These are phyloP conservation scores for Elachura formosa DNA, from an alignment of 2,113 vertebrate genomes.

Conservation along the genomic window DNA sequence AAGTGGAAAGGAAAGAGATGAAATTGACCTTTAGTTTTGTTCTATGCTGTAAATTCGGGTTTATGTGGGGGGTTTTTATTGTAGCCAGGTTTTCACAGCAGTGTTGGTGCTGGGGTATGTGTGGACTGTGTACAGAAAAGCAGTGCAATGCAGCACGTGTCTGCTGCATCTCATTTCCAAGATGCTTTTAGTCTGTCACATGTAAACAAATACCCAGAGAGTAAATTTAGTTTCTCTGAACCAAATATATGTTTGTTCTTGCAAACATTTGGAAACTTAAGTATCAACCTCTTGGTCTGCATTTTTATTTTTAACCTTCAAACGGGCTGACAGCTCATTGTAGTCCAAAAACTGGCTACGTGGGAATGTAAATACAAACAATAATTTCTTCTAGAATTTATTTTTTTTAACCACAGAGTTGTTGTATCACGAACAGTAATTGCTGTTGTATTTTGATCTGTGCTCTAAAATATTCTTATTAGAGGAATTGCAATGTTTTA, in stretches of 20 bases:
- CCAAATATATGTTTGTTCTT: background rate
- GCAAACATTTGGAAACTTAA: background rate
- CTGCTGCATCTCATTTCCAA: background rate
- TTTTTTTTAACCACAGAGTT: background rate
- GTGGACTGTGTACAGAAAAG: background rate
- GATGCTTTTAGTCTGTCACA: background rate
- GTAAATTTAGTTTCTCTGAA: background rate
- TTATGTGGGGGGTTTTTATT: background rate
- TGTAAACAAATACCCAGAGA: constrained; percentile 12
- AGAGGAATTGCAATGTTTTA: constrained; percentile 45
- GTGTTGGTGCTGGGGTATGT: background rate
- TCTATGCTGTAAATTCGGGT: background rate
- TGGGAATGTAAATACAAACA: constrained; percentile 1
- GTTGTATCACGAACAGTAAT: constrained; percentile 34
- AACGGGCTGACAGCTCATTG: background rate
- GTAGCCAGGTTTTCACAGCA: background rate
- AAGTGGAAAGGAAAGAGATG: background rate
- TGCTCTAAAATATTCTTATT: constrained; percentile 32
- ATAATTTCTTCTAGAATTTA: background rate
- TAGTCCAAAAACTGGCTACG: background rate
- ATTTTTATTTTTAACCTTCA: background rate
- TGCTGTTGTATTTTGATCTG: constrained; percentile 30
- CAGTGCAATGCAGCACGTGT: background rate
- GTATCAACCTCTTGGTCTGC: background rate
- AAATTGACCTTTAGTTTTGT: background rate